These are phyloP conservation scores for Mylabris sibirica DNA, from an alignment of 2,888 invertebrate genomes.

Conservation along the genomic window DNA sequence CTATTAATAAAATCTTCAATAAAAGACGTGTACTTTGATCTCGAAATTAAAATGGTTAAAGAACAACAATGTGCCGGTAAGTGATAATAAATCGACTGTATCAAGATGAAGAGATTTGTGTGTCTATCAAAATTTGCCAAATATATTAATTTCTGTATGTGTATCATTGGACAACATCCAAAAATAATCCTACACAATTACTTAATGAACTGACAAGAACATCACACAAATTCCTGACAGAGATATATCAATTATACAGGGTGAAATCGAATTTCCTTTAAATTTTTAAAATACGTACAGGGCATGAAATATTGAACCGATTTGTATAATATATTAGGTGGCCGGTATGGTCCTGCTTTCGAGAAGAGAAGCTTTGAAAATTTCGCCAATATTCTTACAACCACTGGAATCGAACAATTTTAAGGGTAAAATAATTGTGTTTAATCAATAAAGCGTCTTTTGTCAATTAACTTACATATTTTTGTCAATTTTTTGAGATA, in stretches of 20 bases:
- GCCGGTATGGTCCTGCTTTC: too few relatives aligned
- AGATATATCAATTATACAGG: slow-evolving; percentile 22
- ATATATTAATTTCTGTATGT: background rate
- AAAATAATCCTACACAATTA: slow-evolving; percentile 45
- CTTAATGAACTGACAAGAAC: slow-evolving; percentile 44
- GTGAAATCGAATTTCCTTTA: too few relatives aligned
- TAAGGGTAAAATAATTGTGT: too few relatives aligned
- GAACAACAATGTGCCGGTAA: slow-evolving; percentile 40
- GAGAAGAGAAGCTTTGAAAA: too few relatives aligned
- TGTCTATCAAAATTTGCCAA: background rate
- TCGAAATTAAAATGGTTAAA: slow-evolving; percentile 28
- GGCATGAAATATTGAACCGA: too few relatives aligned
- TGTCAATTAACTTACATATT: too few relatives aligned
- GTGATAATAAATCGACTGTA: slow-evolving; percentile 42
- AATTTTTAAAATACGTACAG: too few relatives aligned
- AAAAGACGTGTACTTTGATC: background rate
- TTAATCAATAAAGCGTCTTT: too few relatives aligned
- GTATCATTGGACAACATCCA: slow-evolving; percentile 45
- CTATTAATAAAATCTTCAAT: slow-evolving; percentile 17
- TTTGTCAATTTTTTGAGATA: too few relatives aligned
- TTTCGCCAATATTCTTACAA: too few relatives aligned
- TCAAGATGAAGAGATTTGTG: background rate
- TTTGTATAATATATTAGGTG: too few relatives aligned
- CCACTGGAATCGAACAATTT: too few relatives aligned
- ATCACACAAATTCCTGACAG: slow-evolving; percentile 30